Evolutionary conservation across 2,113 vertebrate species (phyloP).

Genomic region (Hiodon tergisus): DNA sequence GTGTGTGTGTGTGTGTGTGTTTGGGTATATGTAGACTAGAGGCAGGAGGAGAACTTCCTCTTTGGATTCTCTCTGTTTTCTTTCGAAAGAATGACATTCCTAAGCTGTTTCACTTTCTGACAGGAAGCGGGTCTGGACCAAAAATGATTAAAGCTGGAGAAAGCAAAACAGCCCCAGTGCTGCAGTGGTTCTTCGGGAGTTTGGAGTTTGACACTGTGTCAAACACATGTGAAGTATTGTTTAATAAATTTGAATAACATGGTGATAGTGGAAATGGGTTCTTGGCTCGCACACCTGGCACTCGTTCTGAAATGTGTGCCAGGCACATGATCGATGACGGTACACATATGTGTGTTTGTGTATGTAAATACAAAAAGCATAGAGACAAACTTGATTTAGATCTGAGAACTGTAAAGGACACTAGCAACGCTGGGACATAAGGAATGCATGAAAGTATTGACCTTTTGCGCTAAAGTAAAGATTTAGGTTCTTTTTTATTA

Average conservation of each 20-base stretch:
- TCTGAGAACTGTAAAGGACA: neutral
- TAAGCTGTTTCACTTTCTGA: conserved; percentile 97
- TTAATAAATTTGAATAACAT: conserved; percentile 85
- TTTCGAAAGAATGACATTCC: conserved; percentile 99
- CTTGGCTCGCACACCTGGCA: conserved; percentile 61
- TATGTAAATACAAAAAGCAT: conserved; percentile 3
- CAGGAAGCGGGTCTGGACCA: conserved; percentile 94
- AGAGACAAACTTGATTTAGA: neutral
- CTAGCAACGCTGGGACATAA: neutral
- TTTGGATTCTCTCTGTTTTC: conserved; percentile 98
- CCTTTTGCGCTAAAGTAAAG: no score
- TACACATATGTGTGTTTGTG: neutral
- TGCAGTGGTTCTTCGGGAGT: conserved; percentile 74
- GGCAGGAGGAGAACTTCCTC: conserved; percentile 96
- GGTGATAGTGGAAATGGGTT: conserved; percentile 66
- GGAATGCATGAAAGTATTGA: neutral
- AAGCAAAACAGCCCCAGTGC: conserved; percentile 82
- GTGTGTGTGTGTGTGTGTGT: conserved; percentile 48
- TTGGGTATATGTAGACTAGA: conserved; percentile 83
- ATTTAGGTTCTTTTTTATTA: no score
- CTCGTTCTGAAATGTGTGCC: conserved; percentile 29
- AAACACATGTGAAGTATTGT: conserved; percentile 89
- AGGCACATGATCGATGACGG: neutral
- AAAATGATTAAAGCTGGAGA: conserved; percentile 94
- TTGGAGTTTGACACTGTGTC: conserved; percentile 80